Evolutionary conservation across 1,140 invertebrate genomes (phyloP).

Genomic region (Rhopalosiphum maidis): DNA sequence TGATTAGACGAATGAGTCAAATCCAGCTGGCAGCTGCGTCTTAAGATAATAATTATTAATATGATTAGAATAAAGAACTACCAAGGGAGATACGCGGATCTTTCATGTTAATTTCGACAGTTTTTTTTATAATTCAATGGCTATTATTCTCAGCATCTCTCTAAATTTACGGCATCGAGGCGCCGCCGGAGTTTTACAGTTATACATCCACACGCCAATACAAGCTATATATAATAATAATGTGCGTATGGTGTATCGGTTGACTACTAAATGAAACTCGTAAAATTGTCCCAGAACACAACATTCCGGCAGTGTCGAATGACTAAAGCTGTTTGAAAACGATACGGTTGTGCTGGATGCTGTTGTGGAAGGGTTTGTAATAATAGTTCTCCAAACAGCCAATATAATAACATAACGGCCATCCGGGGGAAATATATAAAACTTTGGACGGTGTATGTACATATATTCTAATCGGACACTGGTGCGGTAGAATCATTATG

Average conservation of each 20-base stretch:
- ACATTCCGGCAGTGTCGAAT: background rate
- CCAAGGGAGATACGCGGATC: no score
- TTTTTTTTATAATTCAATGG: conserved; percentile 36
- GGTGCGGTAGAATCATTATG: background rate
- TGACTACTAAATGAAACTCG: conserved; percentile 20
- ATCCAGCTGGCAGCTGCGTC: background rate
- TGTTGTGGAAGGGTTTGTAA: background rate
- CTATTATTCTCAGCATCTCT: background rate
- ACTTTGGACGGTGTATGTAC: background rate
- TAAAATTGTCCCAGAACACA: background rate
- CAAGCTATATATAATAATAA: background rate
- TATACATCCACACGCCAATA: background rate
- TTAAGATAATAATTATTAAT: background rate
- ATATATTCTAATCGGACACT: background rate
- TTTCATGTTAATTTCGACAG: background rate
- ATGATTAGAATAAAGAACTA: background rate
- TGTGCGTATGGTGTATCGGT: background rate
- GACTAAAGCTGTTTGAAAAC: background rate
- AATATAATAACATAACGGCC: background rate
- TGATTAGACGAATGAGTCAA: background rate
- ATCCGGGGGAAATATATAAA: background rate
- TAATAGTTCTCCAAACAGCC: background rate
- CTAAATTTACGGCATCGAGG: background rate
- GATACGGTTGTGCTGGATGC: background rate
- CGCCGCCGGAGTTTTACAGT: background rate